These are phyloP conservation scores for Caenorhabditis angaria DNA, from an alignment of 2,888 invertebrate genomes.

Conservation along the genomic window DNA sequence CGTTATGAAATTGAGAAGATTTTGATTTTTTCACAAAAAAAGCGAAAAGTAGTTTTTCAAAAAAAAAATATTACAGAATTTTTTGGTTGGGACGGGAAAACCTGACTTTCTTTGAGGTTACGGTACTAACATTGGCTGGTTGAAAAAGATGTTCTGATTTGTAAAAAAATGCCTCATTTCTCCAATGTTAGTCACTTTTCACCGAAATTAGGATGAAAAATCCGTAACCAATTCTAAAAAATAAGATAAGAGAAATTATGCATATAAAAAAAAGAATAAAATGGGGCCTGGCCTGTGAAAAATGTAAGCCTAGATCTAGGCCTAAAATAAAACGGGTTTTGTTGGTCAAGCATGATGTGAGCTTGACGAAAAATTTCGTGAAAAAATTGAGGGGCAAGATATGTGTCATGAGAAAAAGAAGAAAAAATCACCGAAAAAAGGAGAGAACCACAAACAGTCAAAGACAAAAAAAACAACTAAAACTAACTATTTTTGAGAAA, in stretches of 20 bases:
- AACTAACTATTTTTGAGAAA: neutral
- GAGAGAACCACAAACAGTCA: neutral
- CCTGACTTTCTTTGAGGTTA: constrained; percentile 23
- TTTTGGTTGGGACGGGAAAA: neutral
- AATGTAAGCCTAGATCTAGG: neutral
- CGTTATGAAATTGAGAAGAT: constrained; percentile 3
- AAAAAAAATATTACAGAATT: neutral
- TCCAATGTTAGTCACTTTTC: constrained; percentile 9
- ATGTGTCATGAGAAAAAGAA: constrained; percentile 17
- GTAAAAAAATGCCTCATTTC: constrained; percentile 6
- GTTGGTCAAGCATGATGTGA: constrained; percentile 46
- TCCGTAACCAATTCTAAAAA: constrained; percentile 9
- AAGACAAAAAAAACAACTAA: neutral
- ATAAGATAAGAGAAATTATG: constrained; percentile 7
- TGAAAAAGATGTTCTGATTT: neutral
- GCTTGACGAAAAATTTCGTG: constrained; percentile 39
- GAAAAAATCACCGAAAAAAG: constrained; percentile 3
- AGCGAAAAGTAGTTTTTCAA: neutral
- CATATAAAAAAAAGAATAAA: neutral
- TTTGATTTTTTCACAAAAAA: neutral
- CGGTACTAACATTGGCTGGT: constrained; percentile 47
- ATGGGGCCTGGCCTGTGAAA: neutral
- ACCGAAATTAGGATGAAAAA: neutral
- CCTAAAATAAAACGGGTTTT: constrained; percentile 13
- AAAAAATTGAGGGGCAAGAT: constrained; percentile 23